phyloP scores from a whole-genome alignment of 2,888 invertebrate species.

The Hirtodrosophila confusa region DNA sequence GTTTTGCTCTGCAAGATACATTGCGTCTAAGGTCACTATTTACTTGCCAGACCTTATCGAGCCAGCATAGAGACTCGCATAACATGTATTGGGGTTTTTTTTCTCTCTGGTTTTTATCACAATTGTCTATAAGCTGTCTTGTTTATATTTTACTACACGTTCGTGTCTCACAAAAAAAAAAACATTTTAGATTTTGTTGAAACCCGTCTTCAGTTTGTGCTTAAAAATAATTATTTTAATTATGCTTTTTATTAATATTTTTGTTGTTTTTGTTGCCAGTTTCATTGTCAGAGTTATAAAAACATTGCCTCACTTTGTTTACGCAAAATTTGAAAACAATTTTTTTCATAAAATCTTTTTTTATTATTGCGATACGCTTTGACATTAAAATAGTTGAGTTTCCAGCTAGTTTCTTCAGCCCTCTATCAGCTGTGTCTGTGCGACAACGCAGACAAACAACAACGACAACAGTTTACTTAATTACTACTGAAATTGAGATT shows the following conservation, averaged over 20 bases:
- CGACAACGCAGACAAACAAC: slow-evolving; percentile 4
- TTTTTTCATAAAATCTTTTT: background rate
- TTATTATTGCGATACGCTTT: background rate
- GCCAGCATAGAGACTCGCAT: slow-evolving; percentile 2
- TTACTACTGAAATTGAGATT: slow-evolving; percentile 39
- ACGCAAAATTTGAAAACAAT: slow-evolving; percentile 26
- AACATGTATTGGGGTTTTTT: slow-evolving; percentile 9
- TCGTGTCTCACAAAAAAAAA: slow-evolving; percentile 29
- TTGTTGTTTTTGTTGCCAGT: slow-evolving; percentile 33
- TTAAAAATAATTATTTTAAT: slow-evolving; percentile 51
- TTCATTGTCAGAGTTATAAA: slow-evolving; percentile 65
- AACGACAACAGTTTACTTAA: slow-evolving; percentile 25
- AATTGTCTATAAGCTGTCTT: slow-evolving; percentile 41
- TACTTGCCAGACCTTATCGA: slow-evolving; percentile 65
- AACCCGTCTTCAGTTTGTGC: background rate
- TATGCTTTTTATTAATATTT: slow-evolving; percentile 39
- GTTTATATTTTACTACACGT: slow-evolving; percentile 47
- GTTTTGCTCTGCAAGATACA: slow-evolving; percentile 46
- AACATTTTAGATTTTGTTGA: slow-evolving; percentile 30
- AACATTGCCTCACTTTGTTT: slow-evolving; percentile 35
- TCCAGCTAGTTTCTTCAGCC: slow-evolving; percentile 2
- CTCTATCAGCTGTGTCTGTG: no score
- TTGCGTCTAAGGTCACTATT: slow-evolving; percentile 76
- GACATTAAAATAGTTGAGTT: slow-evolving; percentile 8
- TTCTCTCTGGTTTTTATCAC: slow-evolving; percentile 27